Base-by-base conservation (phyloP, 2,797 vertebrate species). In the Eleutherodactylus coqui region DNA sequence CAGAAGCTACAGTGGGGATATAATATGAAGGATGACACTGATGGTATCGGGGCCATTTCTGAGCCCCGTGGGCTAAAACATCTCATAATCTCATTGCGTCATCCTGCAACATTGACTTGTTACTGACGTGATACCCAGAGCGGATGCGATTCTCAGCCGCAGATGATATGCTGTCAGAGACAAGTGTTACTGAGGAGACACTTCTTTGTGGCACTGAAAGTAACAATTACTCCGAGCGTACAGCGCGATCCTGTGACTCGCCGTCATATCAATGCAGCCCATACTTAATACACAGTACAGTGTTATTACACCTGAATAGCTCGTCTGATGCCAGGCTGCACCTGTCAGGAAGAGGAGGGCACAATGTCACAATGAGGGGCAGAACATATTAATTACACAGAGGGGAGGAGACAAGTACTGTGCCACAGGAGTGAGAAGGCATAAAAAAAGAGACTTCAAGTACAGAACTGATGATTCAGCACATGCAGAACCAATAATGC, bases 221-320 rank as follows among this genome's bases (percentile, higher is more conserved):
- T 36, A 38, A 69, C 34, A 34, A 69, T 69, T 69, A 69, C 16
- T 10, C 9, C n/a, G 9, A 60, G 58, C 8, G n/a, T 8, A 60
- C 24, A 60, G 58, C 8, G 58, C n/a, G 58, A 13, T 27, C n/a
- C n/a, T 8, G 24, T 60, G 58, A 60, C 58, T n/a, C 58, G 8
- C 64, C 16, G 32, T 17, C 16, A 17, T 8, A 21, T 38, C 34
- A 2, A 11, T 27, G 21, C 29, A 69, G 17, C 34, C 32, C 34
- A 38, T 36, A 69, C 32, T 38, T 69, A 36, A 19, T 38, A 36
- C 10, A 69, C 32, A 19, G 62, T 36, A 69, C 32, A 19, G 62
- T 36, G 17, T 69, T 36, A 36, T 69, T 69, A 69, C 32, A 69
- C 64, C 64, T 69, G 34, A 69, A 69, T 36, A 36, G 64, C 34